Evolutionary conservation across 2,888 invertebrate genomes (phyloP).

Genomic region (Sarcophaga subvicina): DNA sequence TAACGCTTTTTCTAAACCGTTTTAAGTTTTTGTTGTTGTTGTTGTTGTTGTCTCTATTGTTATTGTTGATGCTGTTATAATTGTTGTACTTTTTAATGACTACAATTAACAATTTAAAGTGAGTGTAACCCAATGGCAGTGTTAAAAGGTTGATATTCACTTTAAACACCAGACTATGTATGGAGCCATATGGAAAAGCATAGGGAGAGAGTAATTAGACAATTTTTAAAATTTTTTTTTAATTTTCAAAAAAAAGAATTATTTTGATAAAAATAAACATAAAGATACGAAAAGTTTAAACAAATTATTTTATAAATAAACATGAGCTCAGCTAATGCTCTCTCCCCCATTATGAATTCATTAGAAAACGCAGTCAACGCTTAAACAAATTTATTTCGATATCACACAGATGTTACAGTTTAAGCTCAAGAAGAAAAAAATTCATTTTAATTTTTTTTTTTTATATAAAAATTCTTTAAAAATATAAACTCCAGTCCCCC

Average conservation of each 20-base stretch:
- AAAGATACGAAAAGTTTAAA: constrained; percentile 6
- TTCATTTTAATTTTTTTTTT: no score
- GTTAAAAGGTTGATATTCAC: constrained; percentile 46
- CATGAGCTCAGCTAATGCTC: constrained; percentile 1
- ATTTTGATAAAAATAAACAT: not conserved
- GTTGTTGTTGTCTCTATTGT: not conserved
- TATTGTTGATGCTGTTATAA: constrained; percentile 5
- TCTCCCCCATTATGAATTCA: constrained; percentile 14
- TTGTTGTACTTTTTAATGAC: constrained; percentile 38
- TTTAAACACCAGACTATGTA: not conserved
- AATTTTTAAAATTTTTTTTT: not conserved
- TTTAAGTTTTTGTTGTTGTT: not conserved
- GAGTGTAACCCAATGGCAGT: constrained; percentile 53
- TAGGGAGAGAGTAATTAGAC: constrained; percentile 30
- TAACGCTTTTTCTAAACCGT: constrained; percentile 31
- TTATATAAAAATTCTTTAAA: no score
- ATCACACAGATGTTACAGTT: no score
- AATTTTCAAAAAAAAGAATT: constrained; percentile 6
- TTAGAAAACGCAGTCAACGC: not conserved
- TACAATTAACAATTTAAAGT: constrained; percentile 56
- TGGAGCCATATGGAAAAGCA: not conserved
- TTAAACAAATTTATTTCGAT: not conserved
- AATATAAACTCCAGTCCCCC: no score
- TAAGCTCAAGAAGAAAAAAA: no score
- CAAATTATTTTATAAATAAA: constrained; percentile 21